Evolutionary conservation across 2,888 invertebrate species (phyloP).

Genomic region (Patella pellucida): DNA sequence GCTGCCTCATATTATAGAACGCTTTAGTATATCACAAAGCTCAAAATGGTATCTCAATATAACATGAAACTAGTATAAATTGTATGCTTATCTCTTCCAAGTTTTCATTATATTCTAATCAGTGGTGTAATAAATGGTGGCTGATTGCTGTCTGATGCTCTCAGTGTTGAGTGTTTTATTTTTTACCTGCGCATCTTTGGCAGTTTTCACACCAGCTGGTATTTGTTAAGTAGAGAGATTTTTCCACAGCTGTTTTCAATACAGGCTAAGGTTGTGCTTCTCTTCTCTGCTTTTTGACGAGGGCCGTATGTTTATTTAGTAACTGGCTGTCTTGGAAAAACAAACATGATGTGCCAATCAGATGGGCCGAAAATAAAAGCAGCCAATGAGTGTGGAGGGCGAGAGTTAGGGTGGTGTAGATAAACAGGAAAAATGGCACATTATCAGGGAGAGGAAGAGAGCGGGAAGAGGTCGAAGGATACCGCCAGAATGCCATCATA

Average conservation of each 20-base stretch:
- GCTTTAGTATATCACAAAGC: too few relatives aligned
- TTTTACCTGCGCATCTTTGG: neutral
- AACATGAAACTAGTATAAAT: too few relatives aligned
- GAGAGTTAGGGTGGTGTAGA: conserved; percentile 20
- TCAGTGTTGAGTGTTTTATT: neutral
- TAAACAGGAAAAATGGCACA: conserved; percentile 35
- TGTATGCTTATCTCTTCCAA: too few relatives aligned
- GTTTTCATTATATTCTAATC: too few relatives aligned
- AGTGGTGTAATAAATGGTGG: too few relatives aligned
- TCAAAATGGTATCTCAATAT: too few relatives aligned
- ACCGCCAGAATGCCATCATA: neutral
- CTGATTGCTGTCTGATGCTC: neutral
- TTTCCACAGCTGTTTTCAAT: conserved; percentile 23
- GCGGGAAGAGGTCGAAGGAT: neutral
- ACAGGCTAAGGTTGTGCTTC: conserved; percentile 13
- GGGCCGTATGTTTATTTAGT: conserved; percentile 30
- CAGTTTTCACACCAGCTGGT: conserved; percentile 18
- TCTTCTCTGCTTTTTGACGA: conserved; percentile 16
- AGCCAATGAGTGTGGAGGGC: conserved; percentile 25
- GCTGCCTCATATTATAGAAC: too few relatives aligned
- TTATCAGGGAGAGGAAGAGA: conserved; percentile 11
- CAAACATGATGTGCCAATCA: conserved; percentile 29
- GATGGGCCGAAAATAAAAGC: conserved; percentile 14
- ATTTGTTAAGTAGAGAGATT: conserved; percentile 23
- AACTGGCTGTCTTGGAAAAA: conserved; percentile 31